Conservation (phyloP, 2,113 vertebrate genomes). For the Chamaetylas fuelleborni region DNA sequence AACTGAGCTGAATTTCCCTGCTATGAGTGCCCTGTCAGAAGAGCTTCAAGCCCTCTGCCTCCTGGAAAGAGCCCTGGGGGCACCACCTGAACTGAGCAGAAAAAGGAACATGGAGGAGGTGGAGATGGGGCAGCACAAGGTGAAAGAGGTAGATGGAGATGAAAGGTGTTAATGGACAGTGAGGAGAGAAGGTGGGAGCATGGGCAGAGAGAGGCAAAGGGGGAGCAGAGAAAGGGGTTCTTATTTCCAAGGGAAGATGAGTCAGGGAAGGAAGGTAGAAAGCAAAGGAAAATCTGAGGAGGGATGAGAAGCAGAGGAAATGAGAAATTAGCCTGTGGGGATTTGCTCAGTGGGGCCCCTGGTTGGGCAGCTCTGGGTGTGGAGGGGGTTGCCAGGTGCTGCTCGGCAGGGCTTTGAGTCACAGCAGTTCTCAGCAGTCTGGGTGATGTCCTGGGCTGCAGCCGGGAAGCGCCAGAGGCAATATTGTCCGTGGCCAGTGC, state of each 20-base stretch:
- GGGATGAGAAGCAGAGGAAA: neutral
- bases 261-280: neutral
- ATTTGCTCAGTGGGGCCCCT: neutral
- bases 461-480: accelerated
- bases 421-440: neutral
- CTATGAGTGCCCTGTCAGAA: neutral
- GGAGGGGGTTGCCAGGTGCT: neutral
- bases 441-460: neutral
- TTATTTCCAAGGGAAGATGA: neutral
- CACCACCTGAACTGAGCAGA: neutral
- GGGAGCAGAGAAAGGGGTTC: neutral
- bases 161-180: neutral
- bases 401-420: neutral
- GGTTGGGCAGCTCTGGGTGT: neutral
- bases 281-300: neutral
- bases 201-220: neutral
- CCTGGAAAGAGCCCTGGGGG: neutral
- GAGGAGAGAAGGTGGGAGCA: neutral
- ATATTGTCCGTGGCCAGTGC: neutral
- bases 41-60: neutral
- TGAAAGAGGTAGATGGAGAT: neutral
- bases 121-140: neutral
- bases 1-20: neutral
- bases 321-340: neutral
- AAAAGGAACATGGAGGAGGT: neutral